Conservation (phyloP, 2,888 invertebrate genomes). For the Chrysolina haemoptera region DNA sequence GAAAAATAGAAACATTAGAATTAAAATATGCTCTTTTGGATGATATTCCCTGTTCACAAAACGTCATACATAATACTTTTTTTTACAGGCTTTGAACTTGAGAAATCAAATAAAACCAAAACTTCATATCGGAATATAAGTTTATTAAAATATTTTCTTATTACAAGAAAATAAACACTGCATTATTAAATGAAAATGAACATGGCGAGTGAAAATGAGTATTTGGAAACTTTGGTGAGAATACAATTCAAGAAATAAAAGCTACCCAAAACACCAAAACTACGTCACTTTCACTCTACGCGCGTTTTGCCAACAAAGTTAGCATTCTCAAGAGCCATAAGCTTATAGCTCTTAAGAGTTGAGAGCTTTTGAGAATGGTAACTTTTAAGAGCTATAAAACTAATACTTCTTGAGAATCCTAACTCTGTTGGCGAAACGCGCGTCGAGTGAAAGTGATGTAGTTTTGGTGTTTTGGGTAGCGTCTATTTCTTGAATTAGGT, state of each 20-base stretch:
- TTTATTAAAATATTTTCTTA: neutral
- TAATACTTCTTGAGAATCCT: no score
- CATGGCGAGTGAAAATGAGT: neutral
- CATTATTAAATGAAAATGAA: neutral
- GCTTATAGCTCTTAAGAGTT: no score
- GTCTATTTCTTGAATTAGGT: neutral
- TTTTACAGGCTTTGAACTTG: neutral
- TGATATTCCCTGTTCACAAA: neutral
- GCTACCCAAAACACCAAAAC: no score
- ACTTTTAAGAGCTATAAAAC: no score
- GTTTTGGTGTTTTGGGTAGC: slow-evolving; percentile 1
- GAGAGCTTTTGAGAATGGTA: no score
- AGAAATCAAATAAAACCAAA: neutral
- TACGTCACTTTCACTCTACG: no score
- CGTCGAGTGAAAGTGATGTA: no score
- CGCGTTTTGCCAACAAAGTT: no score
- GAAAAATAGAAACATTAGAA: neutral
- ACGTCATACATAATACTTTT: neutral
- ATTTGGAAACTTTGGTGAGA: no score
- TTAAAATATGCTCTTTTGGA: neutral
- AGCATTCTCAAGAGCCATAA: no score
- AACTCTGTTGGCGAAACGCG: no score
- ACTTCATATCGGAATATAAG: neutral
- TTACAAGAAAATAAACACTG: neutral
- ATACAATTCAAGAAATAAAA: no score